phyloP scores from a whole-genome alignment of 2,888 invertebrate species.

The Cataglyphis rosenhaueri region DNA sequence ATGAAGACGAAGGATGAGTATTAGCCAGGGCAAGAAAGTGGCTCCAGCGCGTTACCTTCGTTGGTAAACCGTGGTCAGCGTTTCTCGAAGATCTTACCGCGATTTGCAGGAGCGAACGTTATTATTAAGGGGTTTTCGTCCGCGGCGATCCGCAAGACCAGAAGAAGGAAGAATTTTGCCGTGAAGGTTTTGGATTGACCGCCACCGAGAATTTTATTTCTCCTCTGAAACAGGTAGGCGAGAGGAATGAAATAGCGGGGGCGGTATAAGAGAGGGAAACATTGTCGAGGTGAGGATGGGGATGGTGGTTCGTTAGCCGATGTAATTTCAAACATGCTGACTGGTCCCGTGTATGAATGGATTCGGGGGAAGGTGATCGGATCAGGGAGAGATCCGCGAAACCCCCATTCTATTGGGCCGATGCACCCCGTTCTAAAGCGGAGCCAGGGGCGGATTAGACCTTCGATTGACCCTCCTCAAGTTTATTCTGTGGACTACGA shows the following conservation, averaged over 20 bases:
- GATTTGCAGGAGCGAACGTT: constrained; percentile 49
- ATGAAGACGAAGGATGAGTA: constrained; percentile 44
- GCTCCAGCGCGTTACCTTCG: constrained; percentile 35
- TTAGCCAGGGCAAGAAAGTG: constrained; percentile 38
- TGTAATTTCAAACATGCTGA: constrained; percentile 79
- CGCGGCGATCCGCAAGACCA: constrained; percentile 19
- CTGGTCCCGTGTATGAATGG: constrained; percentile 75
- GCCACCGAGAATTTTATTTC: constrained; percentile 38
- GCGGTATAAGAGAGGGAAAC: constrained; percentile 27
- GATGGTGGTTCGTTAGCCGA: constrained; percentile 74
- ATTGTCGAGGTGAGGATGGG: constrained; percentile 44
- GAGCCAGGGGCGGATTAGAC: constrained; percentile 55
- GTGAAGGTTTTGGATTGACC: not conserved
- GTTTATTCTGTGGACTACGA: constrained; percentile 53
- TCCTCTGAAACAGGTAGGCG: constrained; percentile 28
- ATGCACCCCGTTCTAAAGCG: constrained; percentile 46
- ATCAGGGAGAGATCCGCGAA: constrained; percentile 53
- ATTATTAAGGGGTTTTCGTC: constrained; percentile 50
- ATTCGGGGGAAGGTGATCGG: constrained; percentile 57
- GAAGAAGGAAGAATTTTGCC: not conserved
- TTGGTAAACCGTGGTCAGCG: constrained; percentile 51
- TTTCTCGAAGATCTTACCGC: constrained; percentile 43
- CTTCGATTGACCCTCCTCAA: constrained; percentile 64
- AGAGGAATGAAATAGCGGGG: constrained; percentile 19
- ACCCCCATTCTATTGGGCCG: constrained; percentile 66